A percentile compares a stretch with the other conserved stretches of the same genome.
Evolutionary conservation across 2,797 vertebrate species (phyloP).

Genomic region (Emys orbicularis): DNA sequence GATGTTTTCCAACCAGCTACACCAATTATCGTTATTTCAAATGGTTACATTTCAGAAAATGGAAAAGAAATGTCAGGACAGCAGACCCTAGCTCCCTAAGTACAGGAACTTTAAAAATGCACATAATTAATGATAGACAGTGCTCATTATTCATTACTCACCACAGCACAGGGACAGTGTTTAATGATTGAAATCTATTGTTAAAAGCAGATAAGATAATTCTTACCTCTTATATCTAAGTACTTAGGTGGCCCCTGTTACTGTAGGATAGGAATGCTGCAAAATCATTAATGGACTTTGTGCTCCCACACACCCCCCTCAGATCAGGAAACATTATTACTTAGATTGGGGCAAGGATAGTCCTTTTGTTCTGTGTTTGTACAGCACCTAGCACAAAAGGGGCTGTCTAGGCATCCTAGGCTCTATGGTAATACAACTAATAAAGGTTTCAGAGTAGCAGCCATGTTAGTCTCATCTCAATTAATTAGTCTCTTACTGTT

Average conservation of each 20-base stretch:
- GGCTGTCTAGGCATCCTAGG: not conserved
- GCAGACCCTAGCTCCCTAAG: not conserved
- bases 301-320: not conserved
- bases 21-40: conserved; percentile 14
- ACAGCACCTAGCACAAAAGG: not conserved
- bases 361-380: not conserved
- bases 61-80: conserved; percentile 17
- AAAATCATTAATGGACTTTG: not conserved
- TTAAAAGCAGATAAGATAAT: not conserved
- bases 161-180: rapidly evolving
- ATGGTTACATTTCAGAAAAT: not conserved
- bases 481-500: too few relatives aligned
- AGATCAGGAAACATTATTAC: not conserved
- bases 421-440: not conserved
- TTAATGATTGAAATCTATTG: not conserved
- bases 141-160: not conserved
- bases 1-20: conserved; percentile 3
- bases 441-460: too few relatives aligned
- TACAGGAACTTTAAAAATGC: not conserved
- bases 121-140: not conserved
- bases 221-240: not conserved
- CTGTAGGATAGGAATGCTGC: not conserved
- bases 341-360: not conserved
- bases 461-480: too few relatives aligned
- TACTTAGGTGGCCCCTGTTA: not conserved